Conservation (phyloP, 2,888 invertebrate species). For the Aphodius sticticus region DNA sequence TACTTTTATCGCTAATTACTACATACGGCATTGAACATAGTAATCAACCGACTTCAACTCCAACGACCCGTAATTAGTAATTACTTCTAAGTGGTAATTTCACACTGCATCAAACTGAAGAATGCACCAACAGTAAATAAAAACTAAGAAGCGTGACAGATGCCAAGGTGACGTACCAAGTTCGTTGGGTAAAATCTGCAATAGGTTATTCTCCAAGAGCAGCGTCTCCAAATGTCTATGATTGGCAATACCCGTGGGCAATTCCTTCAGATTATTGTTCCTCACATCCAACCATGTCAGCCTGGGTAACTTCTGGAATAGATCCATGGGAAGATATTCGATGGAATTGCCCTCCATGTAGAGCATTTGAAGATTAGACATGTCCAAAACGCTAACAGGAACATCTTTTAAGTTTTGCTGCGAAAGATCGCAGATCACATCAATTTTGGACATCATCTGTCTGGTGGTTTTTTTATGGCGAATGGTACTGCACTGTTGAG, state of each 20-base stretch:
- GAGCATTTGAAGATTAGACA: constrained; percentile 61
- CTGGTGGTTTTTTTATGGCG: not conserved
- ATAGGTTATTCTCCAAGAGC: constrained; percentile 69
- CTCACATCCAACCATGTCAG: constrained; percentile 73
- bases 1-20: too few species aligned
- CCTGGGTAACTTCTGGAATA: constrained; percentile 65
- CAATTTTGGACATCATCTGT: constrained; percentile 50
- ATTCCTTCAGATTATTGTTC: constrained; percentile 64
- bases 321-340: constrained; percentile 63
- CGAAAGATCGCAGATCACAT: constrained; percentile 56
- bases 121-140: not conserved
- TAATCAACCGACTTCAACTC: too few species aligned
- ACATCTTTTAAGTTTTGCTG: constrained; percentile 52
- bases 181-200: constrained; percentile 68
- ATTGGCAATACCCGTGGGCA: constrained; percentile 67
- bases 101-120: too few species aligned
- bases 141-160: not conserved
- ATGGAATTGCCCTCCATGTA: constrained; percentile 67
- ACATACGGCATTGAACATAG: too few species aligned
- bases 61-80: too few species aligned
- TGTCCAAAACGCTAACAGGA: constrained; percentile 51
- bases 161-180: constrained; percentile 59
- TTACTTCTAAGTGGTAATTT: too few species aligned
- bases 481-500: constrained; percentile 19
- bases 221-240: constrained; percentile 69